Evolutionary conservation across 37 sponge, comb jelly and placozoan genomes (phyloP).

Genomic region (Agelas oroides): DNA sequence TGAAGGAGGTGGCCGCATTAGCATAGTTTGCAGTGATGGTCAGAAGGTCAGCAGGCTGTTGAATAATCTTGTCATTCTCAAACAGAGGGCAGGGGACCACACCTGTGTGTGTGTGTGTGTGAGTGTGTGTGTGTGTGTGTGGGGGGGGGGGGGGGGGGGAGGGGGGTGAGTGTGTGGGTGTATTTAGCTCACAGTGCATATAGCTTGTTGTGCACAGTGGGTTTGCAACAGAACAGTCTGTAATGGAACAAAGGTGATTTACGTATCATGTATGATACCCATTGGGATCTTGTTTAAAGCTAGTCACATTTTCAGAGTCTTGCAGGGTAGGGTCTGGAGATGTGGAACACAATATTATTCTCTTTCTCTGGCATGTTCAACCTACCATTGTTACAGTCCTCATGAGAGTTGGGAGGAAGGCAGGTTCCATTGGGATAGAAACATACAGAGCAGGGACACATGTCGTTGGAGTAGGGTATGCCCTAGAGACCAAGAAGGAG

Average conservation of each 20-base stretch:
- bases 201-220: no score
- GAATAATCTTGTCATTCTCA: conserved; percentile 55
- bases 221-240: no score
- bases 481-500: conserved; percentile 23
- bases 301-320: no score
- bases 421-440: conserved; percentile 68
- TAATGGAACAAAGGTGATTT: no score
- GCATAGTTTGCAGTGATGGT: conserved; percentile 51
- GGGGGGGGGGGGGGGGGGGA: no score
- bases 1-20: conserved; percentile 56
- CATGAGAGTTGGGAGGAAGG: not conserved
- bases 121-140: not conserved
- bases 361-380: no score
- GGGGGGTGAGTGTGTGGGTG: no score
- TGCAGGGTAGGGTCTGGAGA: no score
- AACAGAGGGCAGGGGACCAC: conserved; percentile 66
- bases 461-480: conserved; percentile 70
- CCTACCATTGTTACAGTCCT: not conserved
- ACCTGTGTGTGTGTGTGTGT: not conserved
- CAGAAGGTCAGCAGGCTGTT: conserved; percentile 69
- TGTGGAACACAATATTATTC: no score
- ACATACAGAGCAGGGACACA: conserved; percentile 70
- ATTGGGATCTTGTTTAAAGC: no score
- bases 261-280: no score
- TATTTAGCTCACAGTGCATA: no score